Conservation (phyloP, 1,140 invertebrate species). For the Aethina tumida region DNA sequence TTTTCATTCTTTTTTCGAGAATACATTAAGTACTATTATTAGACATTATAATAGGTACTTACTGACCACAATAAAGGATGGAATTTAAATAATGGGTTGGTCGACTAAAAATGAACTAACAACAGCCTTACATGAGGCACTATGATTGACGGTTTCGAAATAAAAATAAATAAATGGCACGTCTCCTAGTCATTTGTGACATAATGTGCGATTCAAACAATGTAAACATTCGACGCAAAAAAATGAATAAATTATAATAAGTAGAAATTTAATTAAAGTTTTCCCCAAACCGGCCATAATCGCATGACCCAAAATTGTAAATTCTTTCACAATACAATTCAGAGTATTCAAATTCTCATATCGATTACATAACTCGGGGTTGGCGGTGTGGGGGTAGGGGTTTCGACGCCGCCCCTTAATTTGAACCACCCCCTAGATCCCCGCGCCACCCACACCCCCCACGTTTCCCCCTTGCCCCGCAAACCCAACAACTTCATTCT, state of each 20-base stretch:
- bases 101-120: slow-evolving; percentile 2
- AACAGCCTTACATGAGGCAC: no score
- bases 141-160: no score
- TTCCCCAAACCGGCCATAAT: slow-evolving; percentile 8
- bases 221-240: no score
- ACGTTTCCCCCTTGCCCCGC: slow-evolving; percentile 18
- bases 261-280: slow-evolving; percentile 12
- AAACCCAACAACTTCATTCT: slow-evolving; percentile 38
- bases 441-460: slow-evolving; percentile 11
- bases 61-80: no score
- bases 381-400: not conserved
- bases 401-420: not conserved
- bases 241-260: no score
- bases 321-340: slow-evolving; percentile 11
- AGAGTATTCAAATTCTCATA: slow-evolving; percentile 18
- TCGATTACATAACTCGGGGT: slow-evolving; percentile 16
- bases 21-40: no score
- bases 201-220: no score
- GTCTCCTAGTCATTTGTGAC: no score
- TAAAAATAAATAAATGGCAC: no score
- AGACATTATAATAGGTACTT: no score
- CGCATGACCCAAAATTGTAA: slow-evolving; percentile 10
- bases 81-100: slow-evolving; percentile 1
- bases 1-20: no score
- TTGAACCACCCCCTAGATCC: slow-evolving; percentile 3